These are phyloP conservation scores for Passer domesticus DNA, from an alignment of 2,113 vertebrate species.

Conservation along the genomic window DNA sequence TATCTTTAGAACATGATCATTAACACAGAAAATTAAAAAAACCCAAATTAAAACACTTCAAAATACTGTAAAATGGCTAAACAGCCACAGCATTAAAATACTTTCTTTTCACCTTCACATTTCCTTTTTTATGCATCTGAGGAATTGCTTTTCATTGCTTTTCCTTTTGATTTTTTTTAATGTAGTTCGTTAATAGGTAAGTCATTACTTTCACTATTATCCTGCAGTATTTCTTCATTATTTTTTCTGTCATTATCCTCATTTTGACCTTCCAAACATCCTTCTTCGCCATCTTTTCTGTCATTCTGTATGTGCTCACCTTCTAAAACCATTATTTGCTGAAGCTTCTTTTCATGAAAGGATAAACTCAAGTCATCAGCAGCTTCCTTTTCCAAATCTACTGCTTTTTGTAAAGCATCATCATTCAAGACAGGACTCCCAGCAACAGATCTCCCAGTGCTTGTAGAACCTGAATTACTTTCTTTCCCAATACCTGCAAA, in stretches of 20 bases:
- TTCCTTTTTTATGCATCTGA: conserved; percentile 45
- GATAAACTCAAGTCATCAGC: conserved; percentile 76
- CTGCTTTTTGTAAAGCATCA: background rate
- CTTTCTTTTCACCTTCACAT: conserved; percentile 66
- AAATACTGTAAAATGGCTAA: background rate
- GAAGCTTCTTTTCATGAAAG: conserved; percentile 73
- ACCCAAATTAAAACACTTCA: background rate
- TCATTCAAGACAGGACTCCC: background rate
- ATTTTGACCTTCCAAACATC: conserved; percentile 71
- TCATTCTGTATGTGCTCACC: conserved; percentile 36
- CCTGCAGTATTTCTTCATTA: background rate
- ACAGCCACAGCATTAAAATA: background rate
- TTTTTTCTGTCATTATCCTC: background rate
- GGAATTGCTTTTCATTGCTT: conserved; percentile 59
- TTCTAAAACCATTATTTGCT: conserved; percentile 78
- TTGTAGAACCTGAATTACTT: conserved; percentile 46
- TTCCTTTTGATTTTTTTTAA: conserved; percentile 23
- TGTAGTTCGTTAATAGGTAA: background rate
- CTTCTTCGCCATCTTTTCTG: background rate
- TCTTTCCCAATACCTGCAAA: conserved; percentile 61
- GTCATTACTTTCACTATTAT: conserved; percentile 13
- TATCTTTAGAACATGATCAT: background rate
- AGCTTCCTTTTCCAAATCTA: conserved; percentile 17
- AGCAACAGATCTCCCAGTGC: conserved; percentile 43
- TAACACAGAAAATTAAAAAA: background rate